These are phyloP conservation scores for Amiota mariae DNA, from an alignment of 2,888 invertebrate genomes.

Conservation along the genomic window DNA sequence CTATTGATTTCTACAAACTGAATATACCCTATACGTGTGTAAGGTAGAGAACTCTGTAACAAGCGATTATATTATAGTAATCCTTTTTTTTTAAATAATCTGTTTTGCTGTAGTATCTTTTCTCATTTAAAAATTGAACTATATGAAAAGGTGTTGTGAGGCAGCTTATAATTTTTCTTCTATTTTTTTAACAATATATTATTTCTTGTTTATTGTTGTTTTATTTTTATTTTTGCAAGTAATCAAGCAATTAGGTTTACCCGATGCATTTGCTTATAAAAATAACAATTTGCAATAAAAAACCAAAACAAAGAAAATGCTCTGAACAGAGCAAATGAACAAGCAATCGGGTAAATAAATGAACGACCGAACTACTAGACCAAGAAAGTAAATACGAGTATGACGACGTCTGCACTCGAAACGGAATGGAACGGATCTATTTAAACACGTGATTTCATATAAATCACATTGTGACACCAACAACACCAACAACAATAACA, in stretches of 20 bases:
- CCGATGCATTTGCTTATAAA: constrained; percentile 28
- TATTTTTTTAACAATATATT: background rate
- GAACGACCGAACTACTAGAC: constrained; percentile 29
- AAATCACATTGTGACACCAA: constrained; percentile 49
- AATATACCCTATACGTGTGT: too few species aligned
- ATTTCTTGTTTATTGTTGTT: constrained; percentile 6
- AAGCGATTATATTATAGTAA: too few species aligned
- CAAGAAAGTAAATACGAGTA: too few species aligned
- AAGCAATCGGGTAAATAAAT: constrained; percentile 36
- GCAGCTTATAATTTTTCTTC: background rate
- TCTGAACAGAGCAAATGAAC: background rate
- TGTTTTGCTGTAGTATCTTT: too few species aligned
- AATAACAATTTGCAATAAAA: constrained; percentile 37
- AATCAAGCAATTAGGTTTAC: background rate
- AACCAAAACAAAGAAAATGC: constrained; percentile 49
- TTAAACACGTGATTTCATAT: constrained; percentile 60
- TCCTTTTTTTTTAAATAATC: too few species aligned
- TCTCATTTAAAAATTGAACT: too few species aligned
- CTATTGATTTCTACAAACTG: too few species aligned
- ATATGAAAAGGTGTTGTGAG: background rate
- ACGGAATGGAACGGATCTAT: constrained; percentile 33
- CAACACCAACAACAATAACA: too few species aligned
- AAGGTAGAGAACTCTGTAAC: too few species aligned
- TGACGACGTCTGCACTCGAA: constrained; percentile 1
- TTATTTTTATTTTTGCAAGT: background rate